phyloP scores from a whole-genome alignment of 2,888 invertebrate species.

The Lasioglossum lativentre region DNA sequence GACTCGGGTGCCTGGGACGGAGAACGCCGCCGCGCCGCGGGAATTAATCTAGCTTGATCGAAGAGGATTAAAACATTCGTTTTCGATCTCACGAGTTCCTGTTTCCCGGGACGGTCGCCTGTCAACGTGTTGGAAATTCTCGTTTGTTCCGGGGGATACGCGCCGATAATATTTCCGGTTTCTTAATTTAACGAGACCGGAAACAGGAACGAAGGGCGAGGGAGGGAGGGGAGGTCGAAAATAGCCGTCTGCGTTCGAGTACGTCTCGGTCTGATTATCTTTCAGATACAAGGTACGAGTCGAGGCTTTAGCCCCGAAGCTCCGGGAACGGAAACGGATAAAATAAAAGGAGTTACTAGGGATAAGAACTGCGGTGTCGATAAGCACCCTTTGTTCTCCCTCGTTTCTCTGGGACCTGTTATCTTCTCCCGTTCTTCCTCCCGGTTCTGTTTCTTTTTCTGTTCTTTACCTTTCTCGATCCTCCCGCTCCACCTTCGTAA shows the following conservation, averaged over 20 bases:
- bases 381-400: slow-evolving; percentile 80
- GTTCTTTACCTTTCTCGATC: slow-evolving; percentile 25
- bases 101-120: neutral
- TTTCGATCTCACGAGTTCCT: neutral
- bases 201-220: neutral
- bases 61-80: slow-evolving; percentile 11
- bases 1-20: neutral
- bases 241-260: slow-evolving; percentile 67
- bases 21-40: neutral
- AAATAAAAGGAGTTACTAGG: slow-evolving; percentile 72
- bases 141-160: neutral
- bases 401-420: slow-evolving; percentile 57
- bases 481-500: neutral
- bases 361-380: slow-evolving; percentile 80
- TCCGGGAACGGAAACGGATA: slow-evolving; percentile 66
- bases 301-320: slow-evolving; percentile 51
- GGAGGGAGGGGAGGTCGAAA: slow-evolving; percentile 28
- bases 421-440: slow-evolving; percentile 70
- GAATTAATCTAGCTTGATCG: slow-evolving; percentile 25
- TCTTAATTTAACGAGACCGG: slow-evolving; percentile 25
- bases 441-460: slow-evolving; percentile 28
- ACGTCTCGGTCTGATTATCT: slow-evolving; percentile 68
- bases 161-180: slow-evolving; percentile 12
- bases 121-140: neutral
- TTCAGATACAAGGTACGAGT: slow-evolving; percentile 63